These are phyloP conservation scores for Micropoecilia bifurca DNA, from an alignment of 2,797 vertebrate genomes.

Conservation along the genomic window DNA sequence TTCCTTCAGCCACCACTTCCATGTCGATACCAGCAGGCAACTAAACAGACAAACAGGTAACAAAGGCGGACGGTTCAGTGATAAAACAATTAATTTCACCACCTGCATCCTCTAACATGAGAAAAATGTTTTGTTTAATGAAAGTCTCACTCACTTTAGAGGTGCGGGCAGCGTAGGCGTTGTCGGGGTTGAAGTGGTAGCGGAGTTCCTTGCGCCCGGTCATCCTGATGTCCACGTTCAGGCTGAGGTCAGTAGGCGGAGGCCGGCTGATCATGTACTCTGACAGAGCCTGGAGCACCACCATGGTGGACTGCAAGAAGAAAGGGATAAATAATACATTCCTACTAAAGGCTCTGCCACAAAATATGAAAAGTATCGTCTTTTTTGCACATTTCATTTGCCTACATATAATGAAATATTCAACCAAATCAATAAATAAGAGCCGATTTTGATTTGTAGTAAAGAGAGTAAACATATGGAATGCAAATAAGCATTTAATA, in stretches of 20 bases:
- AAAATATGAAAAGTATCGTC: not conserved
- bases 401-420: not conserved
- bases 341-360: not conserved
- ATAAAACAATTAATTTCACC: not conserved
- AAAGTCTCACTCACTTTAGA: slow-evolving; percentile 61
- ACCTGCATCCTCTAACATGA: not conserved
- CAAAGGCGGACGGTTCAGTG: slow-evolving; percentile 8
- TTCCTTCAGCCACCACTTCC: slow-evolving; percentile 73
- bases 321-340: not conserved
- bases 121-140: not conserved
- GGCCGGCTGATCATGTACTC: slow-evolving; percentile 75
- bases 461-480: not conserved
- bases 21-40: slow-evolving; percentile 66
- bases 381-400: not conserved
- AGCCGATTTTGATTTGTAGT: not conserved
- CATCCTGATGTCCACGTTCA: slow-evolving; percentile 75
- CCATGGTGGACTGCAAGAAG: slow-evolving; percentile 78
- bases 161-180: slow-evolving; percentile 67
- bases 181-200: slow-evolving; percentile 67
- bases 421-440: not conserved
- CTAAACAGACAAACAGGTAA: slow-evolving; percentile 41
- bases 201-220: slow-evolving; percentile 66
- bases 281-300: slow-evolving; percentile 82
- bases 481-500: not conserved
- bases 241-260: slow-evolving; percentile 47